phyloP scores from a whole-genome alignment of 2,888 invertebrate genomes.

The Gymnoscelis rufifasciata region DNA sequence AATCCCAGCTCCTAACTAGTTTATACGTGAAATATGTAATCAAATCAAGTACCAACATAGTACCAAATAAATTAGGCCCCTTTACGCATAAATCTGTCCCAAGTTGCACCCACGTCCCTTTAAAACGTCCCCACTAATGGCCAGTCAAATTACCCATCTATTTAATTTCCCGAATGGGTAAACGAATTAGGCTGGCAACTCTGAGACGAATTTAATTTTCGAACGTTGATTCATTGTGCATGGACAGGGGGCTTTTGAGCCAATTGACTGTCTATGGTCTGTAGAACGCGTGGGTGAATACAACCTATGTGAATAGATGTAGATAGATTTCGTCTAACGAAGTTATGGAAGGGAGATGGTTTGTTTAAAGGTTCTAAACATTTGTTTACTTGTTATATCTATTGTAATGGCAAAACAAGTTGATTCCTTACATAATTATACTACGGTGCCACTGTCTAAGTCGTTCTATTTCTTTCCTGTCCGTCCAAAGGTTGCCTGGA shows the following conservation, averaged over 20 bases:
- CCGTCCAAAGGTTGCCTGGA: too few relatives aligned
- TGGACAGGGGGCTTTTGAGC: conserved; percentile 16
- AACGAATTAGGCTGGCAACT: conserved; percentile 75
- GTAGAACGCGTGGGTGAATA: neutral
- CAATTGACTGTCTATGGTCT: conserved; percentile 6
- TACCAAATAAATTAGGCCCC: conserved; percentile 51
- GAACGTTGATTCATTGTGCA: conserved; percentile 60
- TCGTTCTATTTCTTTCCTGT: too few relatives aligned
- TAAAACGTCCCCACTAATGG: conserved; percentile 61
- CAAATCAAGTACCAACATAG: conserved; percentile 26
- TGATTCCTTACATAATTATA: too few relatives aligned
- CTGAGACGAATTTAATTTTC: conserved; percentile 73
- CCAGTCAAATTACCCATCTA: conserved; percentile 76
- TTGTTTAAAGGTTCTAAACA: too few relatives aligned
- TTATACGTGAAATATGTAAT: conserved; percentile 16
- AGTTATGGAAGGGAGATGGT: too few relatives aligned
- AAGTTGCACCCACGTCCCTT: conserved; percentile 54
- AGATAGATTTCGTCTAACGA: too few relatives aligned
- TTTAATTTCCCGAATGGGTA: conserved; percentile 77
- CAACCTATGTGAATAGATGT: too few relatives aligned
- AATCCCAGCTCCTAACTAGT: too few relatives aligned
- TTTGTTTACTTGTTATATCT: too few relatives aligned
- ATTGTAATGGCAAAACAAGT: too few relatives aligned
- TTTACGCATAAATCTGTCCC: conserved; percentile 59
- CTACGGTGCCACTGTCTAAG: too few relatives aligned